phyloP scores from a whole-genome alignment of 2,888 invertebrate genomes.

The Drosophila kuntzei region DNA sequence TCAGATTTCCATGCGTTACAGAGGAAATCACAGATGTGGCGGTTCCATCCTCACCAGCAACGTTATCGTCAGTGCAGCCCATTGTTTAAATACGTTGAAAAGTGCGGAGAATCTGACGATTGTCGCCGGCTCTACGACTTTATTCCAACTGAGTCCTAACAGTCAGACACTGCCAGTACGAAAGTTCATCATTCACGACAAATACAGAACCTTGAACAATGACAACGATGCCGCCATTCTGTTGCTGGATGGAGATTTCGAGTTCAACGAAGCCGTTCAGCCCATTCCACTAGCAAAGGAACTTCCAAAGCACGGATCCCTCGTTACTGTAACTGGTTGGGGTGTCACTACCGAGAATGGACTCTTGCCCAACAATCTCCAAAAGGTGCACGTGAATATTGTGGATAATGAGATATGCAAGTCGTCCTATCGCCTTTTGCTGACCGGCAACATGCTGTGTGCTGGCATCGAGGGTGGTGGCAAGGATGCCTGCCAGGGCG shows the following conservation, averaged over 20 bases:
- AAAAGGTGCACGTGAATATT: slow-evolving; percentile 69
- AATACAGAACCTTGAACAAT: slow-evolving; percentile 86
- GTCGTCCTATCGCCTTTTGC: slow-evolving; percentile 54
- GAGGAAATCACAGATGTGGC: slow-evolving; percentile 77
- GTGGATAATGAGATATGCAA: slow-evolving; percentile 69
- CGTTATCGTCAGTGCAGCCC: slow-evolving; percentile 74
- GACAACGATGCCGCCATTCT: slow-evolving; percentile 88
- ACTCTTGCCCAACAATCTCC: slow-evolving; percentile 57
- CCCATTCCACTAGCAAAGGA: slow-evolving; percentile 88
- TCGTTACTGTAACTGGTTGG: slow-evolving; percentile 79
- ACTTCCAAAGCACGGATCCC: slow-evolving; percentile 55
- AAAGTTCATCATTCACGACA: slow-evolving; percentile 86
- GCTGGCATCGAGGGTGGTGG: slow-evolving; percentile 75
- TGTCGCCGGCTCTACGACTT: slow-evolving; percentile 64
- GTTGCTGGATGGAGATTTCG: slow-evolving; percentile 86
- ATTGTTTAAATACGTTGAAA: slow-evolving; percentile 66
- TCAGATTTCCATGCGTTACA: slow-evolving; percentile 79
- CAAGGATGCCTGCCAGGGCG: slow-evolving; percentile 83
- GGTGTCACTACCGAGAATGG: slow-evolving; percentile 63
- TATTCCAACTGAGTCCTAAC: slow-evolving; percentile 41
- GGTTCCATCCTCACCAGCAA: slow-evolving; percentile 67
- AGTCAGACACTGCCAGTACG: slow-evolving; percentile 85
- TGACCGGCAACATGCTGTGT: slow-evolving; percentile 80
- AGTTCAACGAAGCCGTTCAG: slow-evolving; percentile 83
- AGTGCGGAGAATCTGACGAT: slow-evolving; percentile 59